Conservation (phyloP, 1,140 invertebrate species). For the Sesamia nonagrioides region DNA sequence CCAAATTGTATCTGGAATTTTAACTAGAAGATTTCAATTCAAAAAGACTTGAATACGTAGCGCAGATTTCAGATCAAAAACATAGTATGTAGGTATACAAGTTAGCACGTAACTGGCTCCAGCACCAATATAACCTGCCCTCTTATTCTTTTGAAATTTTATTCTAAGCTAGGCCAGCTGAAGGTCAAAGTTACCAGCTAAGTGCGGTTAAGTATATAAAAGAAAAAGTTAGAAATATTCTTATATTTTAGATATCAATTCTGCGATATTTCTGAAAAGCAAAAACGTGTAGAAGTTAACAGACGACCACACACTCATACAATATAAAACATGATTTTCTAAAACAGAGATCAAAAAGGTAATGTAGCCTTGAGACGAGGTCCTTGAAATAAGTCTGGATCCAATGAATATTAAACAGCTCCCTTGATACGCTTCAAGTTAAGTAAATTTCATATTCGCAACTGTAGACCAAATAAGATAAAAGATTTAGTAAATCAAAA, state of each 20-base stretch:
- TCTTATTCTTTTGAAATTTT: too few relatives aligned
- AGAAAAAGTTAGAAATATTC: neutral
- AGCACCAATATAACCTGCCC: too few relatives aligned
- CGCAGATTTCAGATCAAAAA: too few relatives aligned
- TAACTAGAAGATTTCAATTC: too few relatives aligned
- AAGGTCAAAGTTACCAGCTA: too few relatives aligned
- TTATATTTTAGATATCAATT: neutral
- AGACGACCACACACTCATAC: neutral
- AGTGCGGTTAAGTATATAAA: neutral
- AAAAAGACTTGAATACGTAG: too few relatives aligned
- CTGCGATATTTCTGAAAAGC: neutral
- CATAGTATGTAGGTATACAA: too few relatives aligned
- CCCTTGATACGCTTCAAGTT: constrained; percentile 13
- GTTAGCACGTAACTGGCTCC: too few relatives aligned
- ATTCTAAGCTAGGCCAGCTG: too few relatives aligned
- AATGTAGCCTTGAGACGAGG: constrained; percentile 24
- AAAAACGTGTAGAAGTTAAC: neutral
- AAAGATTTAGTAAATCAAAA: neutral
- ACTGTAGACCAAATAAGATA: neutral
- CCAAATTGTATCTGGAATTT: too few relatives aligned
- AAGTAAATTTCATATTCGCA: neutral
- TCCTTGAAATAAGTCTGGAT: constrained; percentile 37
- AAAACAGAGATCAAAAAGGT: neutral
- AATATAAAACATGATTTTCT: neutral
- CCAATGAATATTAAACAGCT: constrained; percentile 39